phyloP scores from a whole-genome alignment of 2,888 invertebrate species.

The Patella depressa region DNA sequence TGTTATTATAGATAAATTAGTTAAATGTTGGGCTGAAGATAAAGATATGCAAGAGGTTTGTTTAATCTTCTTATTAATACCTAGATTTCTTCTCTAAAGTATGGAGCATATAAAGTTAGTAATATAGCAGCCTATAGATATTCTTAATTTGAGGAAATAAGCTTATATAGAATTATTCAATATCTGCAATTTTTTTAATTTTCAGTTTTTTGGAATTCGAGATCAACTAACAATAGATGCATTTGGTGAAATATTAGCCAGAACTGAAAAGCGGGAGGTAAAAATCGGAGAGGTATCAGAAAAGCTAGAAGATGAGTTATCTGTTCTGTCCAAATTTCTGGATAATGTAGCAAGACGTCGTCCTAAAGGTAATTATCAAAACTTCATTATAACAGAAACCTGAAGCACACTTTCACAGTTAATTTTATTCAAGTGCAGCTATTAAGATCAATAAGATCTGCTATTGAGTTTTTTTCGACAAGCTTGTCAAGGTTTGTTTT shows the following conservation, averaged over 20 bases:
- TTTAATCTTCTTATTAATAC: no score
- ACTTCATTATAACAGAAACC: not conserved
- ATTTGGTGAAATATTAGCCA: conserved; percentile 51
- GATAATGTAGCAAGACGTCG: conserved; percentile 61
- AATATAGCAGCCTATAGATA: no score
- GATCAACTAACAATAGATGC: conserved; percentile 57
- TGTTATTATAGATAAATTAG: conserved; percentile 41
- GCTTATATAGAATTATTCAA: not conserved
- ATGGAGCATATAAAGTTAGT: no score
- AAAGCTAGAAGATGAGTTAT: conserved; percentile 56
- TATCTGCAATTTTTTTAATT: conserved; percentile 9
- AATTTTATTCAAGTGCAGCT: no score
- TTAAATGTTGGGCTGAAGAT: conserved; percentile 55
- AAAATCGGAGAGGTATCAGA: conserved; percentile 56
- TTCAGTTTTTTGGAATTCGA: conserved; percentile 47
- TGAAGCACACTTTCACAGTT: no score
- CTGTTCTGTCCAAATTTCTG: conserved; percentile 54
- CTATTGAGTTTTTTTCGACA: no score
- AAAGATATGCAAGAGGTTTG: conserved; percentile 53
- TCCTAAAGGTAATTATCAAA: conserved; percentile 52
- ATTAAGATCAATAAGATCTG: no score
- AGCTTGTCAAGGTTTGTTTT: no score
- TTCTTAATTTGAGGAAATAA: no score
- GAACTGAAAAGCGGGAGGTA: conserved; percentile 56
- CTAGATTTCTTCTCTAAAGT: no score